These are phyloP conservation scores for Leucania comma DNA, from an alignment of 2,888 invertebrate species.

Conservation along the genomic window DNA sequence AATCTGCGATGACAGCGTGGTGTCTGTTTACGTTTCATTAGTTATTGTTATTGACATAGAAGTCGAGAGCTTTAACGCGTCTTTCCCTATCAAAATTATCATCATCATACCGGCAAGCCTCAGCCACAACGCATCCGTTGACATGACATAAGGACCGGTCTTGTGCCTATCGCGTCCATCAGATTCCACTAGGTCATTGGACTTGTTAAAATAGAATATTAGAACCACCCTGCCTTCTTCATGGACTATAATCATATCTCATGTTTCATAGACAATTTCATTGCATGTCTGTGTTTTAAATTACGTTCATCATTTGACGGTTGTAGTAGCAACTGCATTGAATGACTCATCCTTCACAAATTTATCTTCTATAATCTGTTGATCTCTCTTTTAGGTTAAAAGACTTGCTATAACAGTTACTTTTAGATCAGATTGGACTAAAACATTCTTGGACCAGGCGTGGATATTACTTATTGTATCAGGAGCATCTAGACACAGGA, in stretches of 20 bases:
- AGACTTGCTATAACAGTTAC: background rate
- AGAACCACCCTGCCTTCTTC: background rate
- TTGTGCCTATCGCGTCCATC: too few species aligned
- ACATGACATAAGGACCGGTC: too few species aligned
- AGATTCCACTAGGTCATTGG: background rate
- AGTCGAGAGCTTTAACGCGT: background rate
- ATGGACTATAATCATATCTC: background rate
- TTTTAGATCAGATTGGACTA: background rate
- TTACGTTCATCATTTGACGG: background rate
- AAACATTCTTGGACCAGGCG: too few species aligned
- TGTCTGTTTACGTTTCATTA: background rate
- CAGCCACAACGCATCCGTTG: too few species aligned
- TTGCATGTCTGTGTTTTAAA: slow-evolving; percentile 8
- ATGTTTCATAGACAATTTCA: background rate
- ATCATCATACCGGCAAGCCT: too few species aligned
- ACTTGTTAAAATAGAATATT: slow-evolving; percentile 27
- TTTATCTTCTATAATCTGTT: background rate
- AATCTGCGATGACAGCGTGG: background rate
- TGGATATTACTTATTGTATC: background rate
- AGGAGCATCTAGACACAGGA: too few species aligned
- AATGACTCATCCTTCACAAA: background rate
- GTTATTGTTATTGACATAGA: background rate
- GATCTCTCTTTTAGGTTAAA: background rate
- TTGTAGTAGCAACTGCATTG: background rate
- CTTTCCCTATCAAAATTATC: background rate